These are phyloP conservation scores for Brachystomella parvula DNA, from an alignment of 1,140 invertebrate species.

Conservation along the genomic window DNA sequence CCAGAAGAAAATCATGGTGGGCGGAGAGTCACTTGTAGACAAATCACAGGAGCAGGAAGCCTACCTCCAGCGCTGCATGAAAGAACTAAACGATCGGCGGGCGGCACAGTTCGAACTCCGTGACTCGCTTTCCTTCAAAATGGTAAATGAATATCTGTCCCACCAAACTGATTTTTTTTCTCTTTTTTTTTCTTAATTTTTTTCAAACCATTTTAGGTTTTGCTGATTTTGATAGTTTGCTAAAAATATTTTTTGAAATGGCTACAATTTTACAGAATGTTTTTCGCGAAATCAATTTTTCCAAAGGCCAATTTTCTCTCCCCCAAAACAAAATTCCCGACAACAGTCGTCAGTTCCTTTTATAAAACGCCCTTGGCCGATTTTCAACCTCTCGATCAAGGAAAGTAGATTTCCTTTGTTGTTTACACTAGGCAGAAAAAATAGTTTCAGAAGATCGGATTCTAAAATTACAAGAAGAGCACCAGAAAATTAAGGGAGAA, in stretches of 20 bases:
- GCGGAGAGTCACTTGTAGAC: conserved; percentile 95
- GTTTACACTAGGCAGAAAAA: not conserved
- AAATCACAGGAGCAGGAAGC: conserved; percentile 92
- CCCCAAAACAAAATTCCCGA: no score
- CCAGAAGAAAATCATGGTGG: conserved; percentile 92
- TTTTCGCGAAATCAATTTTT: no score
- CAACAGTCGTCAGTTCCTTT: no score
- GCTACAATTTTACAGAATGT: no score
- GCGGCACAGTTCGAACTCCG: conserved; percentile 73
- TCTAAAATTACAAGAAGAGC: not conserved
- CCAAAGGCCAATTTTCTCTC: no score
- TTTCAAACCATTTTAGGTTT: no score
- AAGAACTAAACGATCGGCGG: conserved; percentile 76
- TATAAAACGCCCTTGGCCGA: no score
- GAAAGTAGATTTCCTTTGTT: not conserved
- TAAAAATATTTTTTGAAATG: no score
- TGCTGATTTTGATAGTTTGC: no score
- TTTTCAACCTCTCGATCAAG: not conserved
- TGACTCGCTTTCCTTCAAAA: conserved; percentile 73
- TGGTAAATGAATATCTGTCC: conserved; percentile 43
- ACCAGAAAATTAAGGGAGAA: not conserved
- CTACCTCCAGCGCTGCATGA: conserved; percentile 79
- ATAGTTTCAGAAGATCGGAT: not conserved
- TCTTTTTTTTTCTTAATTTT: no score
- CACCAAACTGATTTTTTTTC: no score